Evolutionary conservation across 2,113 vertebrate species (phyloP).

Genomic region (Mandrillus leucophaeus): DNA sequence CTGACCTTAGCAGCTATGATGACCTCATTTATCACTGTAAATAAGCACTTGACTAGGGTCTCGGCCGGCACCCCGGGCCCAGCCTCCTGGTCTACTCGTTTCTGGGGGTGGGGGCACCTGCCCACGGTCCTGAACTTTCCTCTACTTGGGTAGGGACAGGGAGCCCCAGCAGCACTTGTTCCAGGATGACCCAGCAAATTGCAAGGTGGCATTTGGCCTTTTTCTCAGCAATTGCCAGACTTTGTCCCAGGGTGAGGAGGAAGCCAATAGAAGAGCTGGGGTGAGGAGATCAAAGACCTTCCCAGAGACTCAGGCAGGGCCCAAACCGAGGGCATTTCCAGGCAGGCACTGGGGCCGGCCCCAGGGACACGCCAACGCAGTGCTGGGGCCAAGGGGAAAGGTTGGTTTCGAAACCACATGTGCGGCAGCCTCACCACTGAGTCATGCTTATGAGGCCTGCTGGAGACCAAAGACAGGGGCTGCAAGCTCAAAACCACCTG

Average conservation of each 20-base stretch:
- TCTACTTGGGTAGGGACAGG: neutral
- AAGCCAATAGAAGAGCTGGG: neutral
- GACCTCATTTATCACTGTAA: neutral
- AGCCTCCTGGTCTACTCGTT: neutral
- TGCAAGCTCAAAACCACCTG: accelerated
- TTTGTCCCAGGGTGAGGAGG: neutral
- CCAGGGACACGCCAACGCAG: neutral
- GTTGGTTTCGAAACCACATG: neutral
- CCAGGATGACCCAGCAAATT: neutral
- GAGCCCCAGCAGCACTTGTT: neutral
- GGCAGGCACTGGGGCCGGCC: neutral
- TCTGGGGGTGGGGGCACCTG: neutral
- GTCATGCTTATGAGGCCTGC: neutral
- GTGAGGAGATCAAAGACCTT: neutral
- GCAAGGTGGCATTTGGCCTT: neutral
- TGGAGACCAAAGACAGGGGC: neutral
- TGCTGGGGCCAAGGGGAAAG: neutral
- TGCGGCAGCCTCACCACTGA: conserved; percentile 34
- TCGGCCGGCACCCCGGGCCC: neutral
- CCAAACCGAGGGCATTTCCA: neutral
- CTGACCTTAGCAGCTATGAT: neutral
- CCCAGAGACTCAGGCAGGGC: neutral
- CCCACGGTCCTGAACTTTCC: neutral
- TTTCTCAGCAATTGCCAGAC: neutral
- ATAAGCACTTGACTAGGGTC: neutral